These are phyloP conservation scores for Calvadosia cruxmelitensis DNA, from an alignment of 30 jellyfish, hydroid and myxozoan species.

Conservation along the genomic window DNA sequence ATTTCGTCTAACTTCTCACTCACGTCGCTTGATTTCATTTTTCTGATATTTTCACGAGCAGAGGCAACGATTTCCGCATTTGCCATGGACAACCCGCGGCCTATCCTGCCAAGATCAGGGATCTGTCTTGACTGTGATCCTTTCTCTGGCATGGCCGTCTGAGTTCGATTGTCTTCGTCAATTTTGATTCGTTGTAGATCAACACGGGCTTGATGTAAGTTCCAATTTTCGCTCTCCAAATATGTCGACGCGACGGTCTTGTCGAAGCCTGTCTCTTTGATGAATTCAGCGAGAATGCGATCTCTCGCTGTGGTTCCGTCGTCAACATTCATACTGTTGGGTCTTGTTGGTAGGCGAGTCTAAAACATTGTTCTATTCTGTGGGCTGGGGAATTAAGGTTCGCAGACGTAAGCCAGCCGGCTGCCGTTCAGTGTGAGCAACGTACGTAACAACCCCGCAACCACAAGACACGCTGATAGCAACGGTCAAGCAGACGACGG, in stretches of 20 bases:
- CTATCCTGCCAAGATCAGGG: constrained; percentile 15
- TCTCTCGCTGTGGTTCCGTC: constrained; percentile 22
- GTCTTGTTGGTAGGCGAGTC: not conserved
- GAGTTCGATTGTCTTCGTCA: constrained; percentile 17
- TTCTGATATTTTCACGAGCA: constrained; percentile 38
- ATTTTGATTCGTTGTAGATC: constrained; percentile 20
- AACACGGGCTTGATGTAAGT: constrained; percentile 25
- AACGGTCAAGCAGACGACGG: too few species aligned
- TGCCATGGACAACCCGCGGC: constrained; percentile 78
- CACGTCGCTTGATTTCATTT: not conserved
- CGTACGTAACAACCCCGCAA: too few species aligned
- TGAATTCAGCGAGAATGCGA: constrained; percentile 21
- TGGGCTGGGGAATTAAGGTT: too few species aligned
- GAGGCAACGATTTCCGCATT: constrained; percentile 45
- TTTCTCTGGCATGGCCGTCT: not conserved
- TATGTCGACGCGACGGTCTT: constrained; percentile 33
- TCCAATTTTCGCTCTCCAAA: constrained; percentile 41
- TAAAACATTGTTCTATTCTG: not conserved
- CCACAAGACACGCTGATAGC: too few species aligned
- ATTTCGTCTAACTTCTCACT: constrained; percentile 13
- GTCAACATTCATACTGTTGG: not conserved
- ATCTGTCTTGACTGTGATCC: not conserved
- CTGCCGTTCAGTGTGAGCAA: too few species aligned
- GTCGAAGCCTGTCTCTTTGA: constrained; percentile 51
- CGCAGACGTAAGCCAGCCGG: too few species aligned